Evolutionary conservation across 2,113 vertebrate species (phyloP).

Genomic region (Cynopterus brachyotis): DNA sequence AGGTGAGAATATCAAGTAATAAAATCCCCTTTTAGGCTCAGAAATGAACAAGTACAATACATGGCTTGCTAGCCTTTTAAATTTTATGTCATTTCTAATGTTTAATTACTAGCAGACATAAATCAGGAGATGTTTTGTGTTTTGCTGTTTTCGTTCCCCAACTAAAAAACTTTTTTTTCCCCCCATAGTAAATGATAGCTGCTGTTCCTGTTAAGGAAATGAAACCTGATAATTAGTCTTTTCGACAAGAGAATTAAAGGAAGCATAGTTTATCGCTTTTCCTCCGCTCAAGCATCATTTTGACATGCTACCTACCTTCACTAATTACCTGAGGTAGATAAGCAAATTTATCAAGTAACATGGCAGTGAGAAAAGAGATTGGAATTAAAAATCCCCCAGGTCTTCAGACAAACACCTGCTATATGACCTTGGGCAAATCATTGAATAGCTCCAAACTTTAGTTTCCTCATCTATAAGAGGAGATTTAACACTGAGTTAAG

Average conservation of each 20-base stretch:
- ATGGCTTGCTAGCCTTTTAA: neutral
- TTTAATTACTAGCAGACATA: neutral
- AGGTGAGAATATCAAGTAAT: neutral
- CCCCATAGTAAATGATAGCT: constrained; percentile 21
- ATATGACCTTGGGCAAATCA: constrained; percentile 56
- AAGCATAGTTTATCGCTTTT: constrained; percentile 60
- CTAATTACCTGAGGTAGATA: constrained; percentile 64
- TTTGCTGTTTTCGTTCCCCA: neutral
- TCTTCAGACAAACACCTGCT: constrained; percentile 47
- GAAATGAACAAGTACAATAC: neutral
- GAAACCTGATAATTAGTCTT: constrained; percentile 52
- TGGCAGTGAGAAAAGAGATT: constrained; percentile 22
- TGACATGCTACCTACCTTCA: constrained; percentile 26
- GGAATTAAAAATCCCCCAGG: constrained; percentile 37
- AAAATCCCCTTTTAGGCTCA: neutral
- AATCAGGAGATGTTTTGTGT: neutral
- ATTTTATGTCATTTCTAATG: neutral
- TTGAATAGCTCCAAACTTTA: constrained; percentile 50
- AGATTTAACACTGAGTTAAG: constrained; percentile 43
- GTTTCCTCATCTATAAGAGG: constrained; percentile 60
- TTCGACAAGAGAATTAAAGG: constrained; percentile 61
- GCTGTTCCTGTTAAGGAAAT: constrained; percentile 34
- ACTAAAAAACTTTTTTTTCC: neutral
- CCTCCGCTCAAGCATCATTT: constrained; percentile 38
- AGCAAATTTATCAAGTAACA: constrained; percentile 49